A percentile compares a stretch with the other conserved stretches of the same genome.
Conservation (phyloP, 1,140 invertebrate genomes). For the Drosophila paulistorum region DNA sequence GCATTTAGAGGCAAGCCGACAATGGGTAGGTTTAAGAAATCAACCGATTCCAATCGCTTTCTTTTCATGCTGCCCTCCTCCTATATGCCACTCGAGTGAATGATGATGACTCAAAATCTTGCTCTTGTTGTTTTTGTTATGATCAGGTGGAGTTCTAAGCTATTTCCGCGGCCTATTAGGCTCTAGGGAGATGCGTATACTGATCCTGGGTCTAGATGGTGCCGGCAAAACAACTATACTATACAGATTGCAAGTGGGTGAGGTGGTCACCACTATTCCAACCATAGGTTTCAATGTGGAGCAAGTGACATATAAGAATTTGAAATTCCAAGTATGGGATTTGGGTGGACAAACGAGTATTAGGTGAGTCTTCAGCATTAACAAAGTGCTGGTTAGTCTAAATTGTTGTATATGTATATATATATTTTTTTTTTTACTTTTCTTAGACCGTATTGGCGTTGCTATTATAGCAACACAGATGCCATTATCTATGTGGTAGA, state of each 20-base stretch:
- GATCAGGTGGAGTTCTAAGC: conserved; percentile 95
- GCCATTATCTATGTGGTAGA: conserved; percentile 99
- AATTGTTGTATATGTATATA: no score
- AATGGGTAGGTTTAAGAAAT: conserved; percentile 57
- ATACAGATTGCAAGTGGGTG: conserved; percentile 98
- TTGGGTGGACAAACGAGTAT: conserved; percentile 98
- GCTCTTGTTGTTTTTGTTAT: conserved; percentile 50
- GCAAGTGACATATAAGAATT: conserved; percentile 97
- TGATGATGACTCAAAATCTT: conserved; percentile 59
- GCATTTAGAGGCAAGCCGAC: conserved; percentile 76
- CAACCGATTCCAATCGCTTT: background rate
- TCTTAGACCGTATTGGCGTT: conserved; percentile 97
- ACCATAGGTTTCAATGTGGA: conserved; percentile 99
- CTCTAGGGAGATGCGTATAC: conserved; percentile 97
- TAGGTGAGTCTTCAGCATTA: conserved; percentile 82
- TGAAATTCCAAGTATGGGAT: conserved; percentile 99
- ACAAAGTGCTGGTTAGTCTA: background rate
- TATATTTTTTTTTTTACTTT: conserved; percentile 10
- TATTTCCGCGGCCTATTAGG: conserved; percentile 97
- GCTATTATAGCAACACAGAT: conserved; percentile 99
- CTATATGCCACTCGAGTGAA: conserved; percentile 26
- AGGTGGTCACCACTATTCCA: conserved; percentile 98
- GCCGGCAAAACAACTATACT: conserved; percentile 99
- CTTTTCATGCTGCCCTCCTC: background rate
- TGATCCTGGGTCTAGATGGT: conserved; percentile 98